phyloP scores from a whole-genome alignment of 92 coral and sea anemone species.

The Heliopora coerulea region DNA sequence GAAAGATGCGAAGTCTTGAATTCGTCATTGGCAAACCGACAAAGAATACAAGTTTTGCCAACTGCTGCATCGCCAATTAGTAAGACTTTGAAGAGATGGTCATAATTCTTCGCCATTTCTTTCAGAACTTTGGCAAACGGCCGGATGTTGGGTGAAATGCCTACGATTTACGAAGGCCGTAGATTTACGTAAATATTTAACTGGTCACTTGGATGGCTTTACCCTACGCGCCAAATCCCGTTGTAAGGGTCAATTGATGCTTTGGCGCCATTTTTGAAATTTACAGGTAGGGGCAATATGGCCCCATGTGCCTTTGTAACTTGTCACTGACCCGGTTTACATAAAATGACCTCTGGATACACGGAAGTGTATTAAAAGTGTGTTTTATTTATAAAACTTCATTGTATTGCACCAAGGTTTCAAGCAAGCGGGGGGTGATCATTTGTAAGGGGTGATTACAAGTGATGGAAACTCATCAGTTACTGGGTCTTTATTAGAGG shows the following conservation, averaged over 20 bases:
- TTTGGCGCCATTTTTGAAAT: constrained; percentile 32
- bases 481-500: too few species aligned
- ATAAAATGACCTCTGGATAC: too few species aligned
- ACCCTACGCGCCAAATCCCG: constrained; percentile 25
- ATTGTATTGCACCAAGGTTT: too few species aligned
- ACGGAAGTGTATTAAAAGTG: too few species aligned
- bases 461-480: too few species aligned
- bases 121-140: constrained; percentile 26
- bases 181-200: constrained; percentile 21
- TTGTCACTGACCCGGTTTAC: too few species aligned
- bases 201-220: not conserved
- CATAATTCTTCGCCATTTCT: constrained; percentile 92
- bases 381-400: too few species aligned
- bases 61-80: constrained; percentile 97
- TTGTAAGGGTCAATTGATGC: not conserved
- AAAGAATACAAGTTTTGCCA: constrained; percentile 94
- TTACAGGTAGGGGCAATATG: not conserved
- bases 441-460: too few species aligned
- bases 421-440: too few species aligned
- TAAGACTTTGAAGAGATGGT: constrained; percentile 85
- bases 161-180: too few species aligned
- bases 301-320: not conserved
- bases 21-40: constrained; percentile 96
- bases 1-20: constrained; percentile 95
- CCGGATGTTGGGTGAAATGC: too few species aligned